phyloP scores from a whole-genome alignment of 2,797 vertebrate genomes.

The Thamnophis elegans region DNA sequence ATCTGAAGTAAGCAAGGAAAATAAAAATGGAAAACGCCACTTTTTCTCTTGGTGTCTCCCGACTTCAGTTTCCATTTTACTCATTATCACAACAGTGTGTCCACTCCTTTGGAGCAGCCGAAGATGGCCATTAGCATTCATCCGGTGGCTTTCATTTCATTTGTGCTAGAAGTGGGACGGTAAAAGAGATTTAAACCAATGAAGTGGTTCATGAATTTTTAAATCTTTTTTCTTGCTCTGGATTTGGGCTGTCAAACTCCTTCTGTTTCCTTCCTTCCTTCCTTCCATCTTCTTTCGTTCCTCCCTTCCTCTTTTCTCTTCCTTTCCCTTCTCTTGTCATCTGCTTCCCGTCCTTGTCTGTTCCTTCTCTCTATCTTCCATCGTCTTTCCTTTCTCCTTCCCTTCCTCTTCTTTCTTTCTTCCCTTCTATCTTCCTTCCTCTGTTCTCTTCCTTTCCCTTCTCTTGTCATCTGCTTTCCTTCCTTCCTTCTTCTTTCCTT shows the following conservation, averaged over 20 bases:
- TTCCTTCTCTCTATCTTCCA: conserved; percentile 30
- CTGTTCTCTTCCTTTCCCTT: too few species aligned
- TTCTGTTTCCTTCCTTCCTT: not conserved
- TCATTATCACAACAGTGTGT: not conserved
- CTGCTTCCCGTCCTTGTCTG: not conserved
- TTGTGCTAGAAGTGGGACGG: conserved; percentile 4
- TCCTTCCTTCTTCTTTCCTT: too few species aligned
- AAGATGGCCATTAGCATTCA: conserved; percentile 8
- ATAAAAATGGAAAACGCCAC: not conserved
- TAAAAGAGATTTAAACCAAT: conserved; percentile 50
- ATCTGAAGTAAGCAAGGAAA: not conserved
- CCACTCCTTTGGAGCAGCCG: not conserved
- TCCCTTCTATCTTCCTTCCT: too few species aligned
- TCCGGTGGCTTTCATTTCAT: conserved; percentile 20
- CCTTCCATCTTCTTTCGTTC: not conserved
- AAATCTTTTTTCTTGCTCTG: conserved; percentile 50
- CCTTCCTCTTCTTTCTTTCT: too few species aligned
- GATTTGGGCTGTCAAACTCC: conserved; percentile 36
- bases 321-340: too few species aligned
- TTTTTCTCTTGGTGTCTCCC: too few species aligned
- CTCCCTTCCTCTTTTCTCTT: too few species aligned
- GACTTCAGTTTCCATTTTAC: not conserved
- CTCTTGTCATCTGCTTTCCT: too few species aligned
- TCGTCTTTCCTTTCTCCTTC: not conserved
- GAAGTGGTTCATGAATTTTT: conserved; percentile 55